phyloP scores from a whole-genome alignment of 2,797 vertebrate species.

The Darevskia mixta region DNA sequence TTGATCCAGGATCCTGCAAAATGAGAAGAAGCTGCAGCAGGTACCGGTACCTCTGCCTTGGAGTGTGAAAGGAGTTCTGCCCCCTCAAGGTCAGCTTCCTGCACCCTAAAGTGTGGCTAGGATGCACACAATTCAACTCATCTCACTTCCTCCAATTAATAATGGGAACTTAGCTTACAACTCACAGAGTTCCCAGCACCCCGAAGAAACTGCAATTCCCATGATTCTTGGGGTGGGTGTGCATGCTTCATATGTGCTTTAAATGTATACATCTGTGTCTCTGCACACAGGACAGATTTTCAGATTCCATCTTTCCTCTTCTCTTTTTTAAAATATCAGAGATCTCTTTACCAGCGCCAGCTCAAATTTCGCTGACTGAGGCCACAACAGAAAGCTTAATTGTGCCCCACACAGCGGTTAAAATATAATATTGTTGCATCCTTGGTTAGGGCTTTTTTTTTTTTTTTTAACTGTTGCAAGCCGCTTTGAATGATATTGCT shows the following conservation, averaged over 20 bases:
- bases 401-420: background rate
- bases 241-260: too few species aligned
- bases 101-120: background rate
- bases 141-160: too few species aligned
- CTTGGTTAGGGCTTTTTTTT: background rate
- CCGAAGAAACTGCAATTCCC: too few species aligned
- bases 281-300: background rate
- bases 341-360: background rate
- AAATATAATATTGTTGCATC: background rate
- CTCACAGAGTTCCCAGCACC: too few species aligned
- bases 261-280: too few species aligned
- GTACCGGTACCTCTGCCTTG: background rate
- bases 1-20: background rate
- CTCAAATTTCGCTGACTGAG: background rate
- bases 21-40: background rate
- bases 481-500: background rate
- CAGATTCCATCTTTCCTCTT: background rate
- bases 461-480: background rate
- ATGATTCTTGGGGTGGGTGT: too few species aligned
- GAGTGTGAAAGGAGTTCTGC: background rate
- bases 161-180: too few species aligned
- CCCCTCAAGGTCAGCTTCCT: too few species aligned
- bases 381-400: background rate
- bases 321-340: background rate
- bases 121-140: background rate